Percentiles rank a stretch among this genome's conserved stretches.
phyloP scores from a whole-genome alignment of 1,140 invertebrate genomes.

The Cyrtorhinus lividipennis region DNA sequence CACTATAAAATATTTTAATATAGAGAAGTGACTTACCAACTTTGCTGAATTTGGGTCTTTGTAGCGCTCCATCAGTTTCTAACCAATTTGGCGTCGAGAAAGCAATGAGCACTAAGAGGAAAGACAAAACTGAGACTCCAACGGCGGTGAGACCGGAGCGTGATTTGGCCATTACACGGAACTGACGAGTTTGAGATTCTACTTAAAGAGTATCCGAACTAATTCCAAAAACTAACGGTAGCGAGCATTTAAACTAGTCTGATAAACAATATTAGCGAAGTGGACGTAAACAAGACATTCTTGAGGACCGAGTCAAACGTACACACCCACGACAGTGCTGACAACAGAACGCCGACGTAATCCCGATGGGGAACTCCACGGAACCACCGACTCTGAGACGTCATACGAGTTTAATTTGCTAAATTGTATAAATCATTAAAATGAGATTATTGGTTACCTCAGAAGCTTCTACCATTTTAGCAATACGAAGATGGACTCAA shows the following conservation, averaged over 20 bases:
- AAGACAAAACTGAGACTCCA: conserved; percentile 45
- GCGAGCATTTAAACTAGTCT: neutral
- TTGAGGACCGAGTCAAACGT: neutral
- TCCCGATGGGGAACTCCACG: too few relatives aligned
- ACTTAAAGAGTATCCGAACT: neutral
- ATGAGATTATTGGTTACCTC: too few relatives aligned
- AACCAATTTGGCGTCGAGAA: conserved; percentile 90
- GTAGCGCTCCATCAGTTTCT: conserved; percentile 65
- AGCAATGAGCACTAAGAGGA: conserved; percentile 64
- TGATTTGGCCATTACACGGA: conserved; percentile 35
- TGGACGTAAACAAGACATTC: neutral
- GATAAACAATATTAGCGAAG: neutral
- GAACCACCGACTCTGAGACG: too few relatives aligned
- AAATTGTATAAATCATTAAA: too few relatives aligned
- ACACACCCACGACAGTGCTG: neutral
- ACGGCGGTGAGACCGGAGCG: conserved; percentile 55
- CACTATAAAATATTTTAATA: neutral
- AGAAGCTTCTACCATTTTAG: too few relatives aligned
- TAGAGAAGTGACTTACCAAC: conserved; percentile 43
- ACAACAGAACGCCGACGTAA: neutral
- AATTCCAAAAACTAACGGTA: neutral
- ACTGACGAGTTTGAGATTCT: neutral
- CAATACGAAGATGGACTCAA: too few relatives aligned
- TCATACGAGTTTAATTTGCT: too few relatives aligned
- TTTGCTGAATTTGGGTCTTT: conserved; percentile 62